Base-by-base conservation (phyloP, 2,888 invertebrate genomes). In the Fragum sueziense region DNA sequence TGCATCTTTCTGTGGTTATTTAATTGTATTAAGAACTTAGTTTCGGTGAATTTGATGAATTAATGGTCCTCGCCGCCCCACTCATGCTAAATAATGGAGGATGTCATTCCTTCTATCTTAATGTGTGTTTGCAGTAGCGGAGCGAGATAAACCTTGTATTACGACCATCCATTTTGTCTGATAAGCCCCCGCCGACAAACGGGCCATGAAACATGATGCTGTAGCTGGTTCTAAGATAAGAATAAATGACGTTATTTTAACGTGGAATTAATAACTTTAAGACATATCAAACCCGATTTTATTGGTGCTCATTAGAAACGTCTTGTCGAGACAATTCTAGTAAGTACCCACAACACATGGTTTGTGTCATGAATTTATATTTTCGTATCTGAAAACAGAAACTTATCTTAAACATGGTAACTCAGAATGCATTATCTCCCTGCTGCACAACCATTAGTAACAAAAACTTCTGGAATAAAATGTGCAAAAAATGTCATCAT, bases 51-150 rank as follows among this genome's bases (percentile, higher is more conserved):
- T 54, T 54, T 61, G 61, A 62, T 62, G 34, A 25, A 65, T 37
- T 2, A 27, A 37, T 20, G 33, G 65, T 22, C 65, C 41, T 27
- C 22, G 34, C 22, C 37, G 9, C 20, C 2, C 22, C 25, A 41
- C 41, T 41, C 41, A 27, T 41, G 41, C 41, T 34, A n/a, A 65
- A 65, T 65, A 65, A 65, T 65, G 65, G 41, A 0, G 41, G 25
- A 37, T 65, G 65, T 65, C 65, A 41, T 65, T 41, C 41, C 41
- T 11, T 27, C 37, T 65, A 65, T 65, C 65, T 65, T 65, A 65
- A 65, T 65, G 65, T 65, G 65, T 65, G 65, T 65, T 65, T 65
- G 65, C 65, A 65, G 65, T 65, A 65, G 65, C 65, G 25, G 41
- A 14, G 9, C 41, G n/a, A 37, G 65, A 65, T 65, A 65, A 65